Evolutionary conservation across 2,797 vertebrate species (phyloP).

Genomic region (Notoglanidium macrostoma): DNA sequence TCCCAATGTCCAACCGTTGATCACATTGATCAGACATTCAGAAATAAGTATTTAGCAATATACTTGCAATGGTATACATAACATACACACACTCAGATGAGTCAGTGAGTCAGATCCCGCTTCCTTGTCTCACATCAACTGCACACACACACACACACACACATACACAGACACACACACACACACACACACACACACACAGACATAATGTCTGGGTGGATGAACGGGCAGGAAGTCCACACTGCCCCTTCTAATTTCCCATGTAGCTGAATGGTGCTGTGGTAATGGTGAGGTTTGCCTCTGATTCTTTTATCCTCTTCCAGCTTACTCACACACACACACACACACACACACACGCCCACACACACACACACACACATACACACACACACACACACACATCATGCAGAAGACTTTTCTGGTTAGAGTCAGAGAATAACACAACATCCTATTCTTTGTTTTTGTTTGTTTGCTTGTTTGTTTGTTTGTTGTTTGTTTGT

Average conservation of each 20-base stretch:
- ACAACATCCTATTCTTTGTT: not conserved
- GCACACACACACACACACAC: conserved; percentile 21
- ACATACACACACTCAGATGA: not conserved
- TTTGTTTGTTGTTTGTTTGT: not conserved
- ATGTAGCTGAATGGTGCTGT: conserved; percentile 49
- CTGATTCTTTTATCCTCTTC: conserved; percentile 38
- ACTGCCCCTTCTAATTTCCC: conserved; percentile 49
- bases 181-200: conserved; percentile 16
- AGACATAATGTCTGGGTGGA: conserved; percentile 43
- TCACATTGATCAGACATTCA: not conserved
- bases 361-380: conserved; percentile 41
- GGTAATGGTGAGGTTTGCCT: conserved; percentile 54
- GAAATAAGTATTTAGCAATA: not conserved
- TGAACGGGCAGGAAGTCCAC: conserved; percentile 51
- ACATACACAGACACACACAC: conserved; percentile 11
- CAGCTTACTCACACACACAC: conserved; percentile 29
- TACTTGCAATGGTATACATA: not conserved
- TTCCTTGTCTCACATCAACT: not conserved
- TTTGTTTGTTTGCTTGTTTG: conserved; percentile 26
- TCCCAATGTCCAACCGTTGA: not conserved
- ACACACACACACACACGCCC: not conserved
- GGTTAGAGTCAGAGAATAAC: not conserved
- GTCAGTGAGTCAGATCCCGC: conserved; percentile 26
- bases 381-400: conserved; percentile 16
- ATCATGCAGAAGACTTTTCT: not conserved